Evolutionary conservation across 2,797 vertebrate species (phyloP), one percentile per base, ranked within the genome.

Genomic region (Gymnothorax javanicus): DNA sequence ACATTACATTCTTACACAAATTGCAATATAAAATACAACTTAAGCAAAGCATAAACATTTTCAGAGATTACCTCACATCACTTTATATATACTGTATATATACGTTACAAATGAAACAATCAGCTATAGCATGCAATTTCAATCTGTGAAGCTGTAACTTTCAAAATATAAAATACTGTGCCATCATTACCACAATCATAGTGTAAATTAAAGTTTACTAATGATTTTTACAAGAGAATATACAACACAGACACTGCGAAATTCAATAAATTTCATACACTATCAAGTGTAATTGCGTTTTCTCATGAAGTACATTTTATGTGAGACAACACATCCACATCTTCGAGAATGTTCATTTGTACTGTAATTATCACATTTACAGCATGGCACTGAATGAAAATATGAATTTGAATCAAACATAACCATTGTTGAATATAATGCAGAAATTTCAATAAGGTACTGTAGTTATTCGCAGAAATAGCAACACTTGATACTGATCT

Each of bases 1-100:
- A 89, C 77, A 77, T 60, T 82, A 77, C 59, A 77, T 88, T 82
- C 75, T 56, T 25, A 83, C 60, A 88, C 50, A 86, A 43, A 88
- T 8, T 84, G 56, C 25, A 89, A 59, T 87, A 4, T 64, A 69
- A 25, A 83, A 71, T 89, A 86, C 13, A 20, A 13, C 86, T 62
- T 7, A 84, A 50, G 83, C 9, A 8, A 0, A 27, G 33, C 88
- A 6, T 75, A 69, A 20, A 83, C 71, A 87, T 67, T 50, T 84
- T 67, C 25, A 56, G 82, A 9, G 8, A 69, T 62, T 67, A 5
- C 4, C 67, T 43, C 71, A 57, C 12, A 15, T 58, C 7, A 23
- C 50, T 84, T 3, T 84, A 7, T 58, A 58, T 58, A 58, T 58
- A 43, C 33, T 43, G 13, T 62, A 33, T 58, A 9, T 59, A 12